These are phyloP conservation scores for Macropis europaea DNA, from an alignment of 2,888 invertebrate species.

Conservation along the genomic window DNA sequence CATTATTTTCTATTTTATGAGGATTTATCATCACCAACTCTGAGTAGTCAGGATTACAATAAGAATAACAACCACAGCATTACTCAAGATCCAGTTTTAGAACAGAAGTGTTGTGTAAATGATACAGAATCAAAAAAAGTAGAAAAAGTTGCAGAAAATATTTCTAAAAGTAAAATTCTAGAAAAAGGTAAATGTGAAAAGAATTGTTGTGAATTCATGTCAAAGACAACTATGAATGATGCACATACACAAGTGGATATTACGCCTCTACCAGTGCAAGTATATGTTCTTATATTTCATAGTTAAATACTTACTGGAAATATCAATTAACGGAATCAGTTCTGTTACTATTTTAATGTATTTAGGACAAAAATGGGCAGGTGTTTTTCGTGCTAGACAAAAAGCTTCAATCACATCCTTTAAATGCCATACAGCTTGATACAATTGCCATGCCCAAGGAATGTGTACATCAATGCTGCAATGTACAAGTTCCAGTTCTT, in stretches of 20 bases:
- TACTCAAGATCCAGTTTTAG: background rate
- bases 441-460: constrained; percentile 43
- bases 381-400: constrained; percentile 60
- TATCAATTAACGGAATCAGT: background rate
- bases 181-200: background rate
- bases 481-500: constrained; percentile 65
- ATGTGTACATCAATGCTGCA: constrained; percentile 59
- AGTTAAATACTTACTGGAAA: background rate
- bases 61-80: background rate
- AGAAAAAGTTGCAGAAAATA: background rate
- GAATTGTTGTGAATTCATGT: background rate
- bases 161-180: background rate
- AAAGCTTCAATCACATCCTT: constrained; percentile 48
- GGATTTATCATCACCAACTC: background rate
- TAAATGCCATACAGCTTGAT: constrained; percentile 50
- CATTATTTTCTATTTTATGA: background rate
- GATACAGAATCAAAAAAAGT: background rate
- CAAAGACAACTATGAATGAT: constrained; percentile 15
- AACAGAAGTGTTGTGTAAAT: background rate
- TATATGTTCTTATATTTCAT: constrained; percentile 14
- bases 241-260: constrained; percentile 28
- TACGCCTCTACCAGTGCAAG: constrained; percentile 19
- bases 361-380: constrained; percentile 57
- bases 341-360: constrained; percentile 11
- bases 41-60: background rate